Percentiles rank a stretch among this genome's conserved stretches.
phyloP scores from a whole-genome alignment of 1,140 invertebrate genomes.

The Diprion similis region DNA sequence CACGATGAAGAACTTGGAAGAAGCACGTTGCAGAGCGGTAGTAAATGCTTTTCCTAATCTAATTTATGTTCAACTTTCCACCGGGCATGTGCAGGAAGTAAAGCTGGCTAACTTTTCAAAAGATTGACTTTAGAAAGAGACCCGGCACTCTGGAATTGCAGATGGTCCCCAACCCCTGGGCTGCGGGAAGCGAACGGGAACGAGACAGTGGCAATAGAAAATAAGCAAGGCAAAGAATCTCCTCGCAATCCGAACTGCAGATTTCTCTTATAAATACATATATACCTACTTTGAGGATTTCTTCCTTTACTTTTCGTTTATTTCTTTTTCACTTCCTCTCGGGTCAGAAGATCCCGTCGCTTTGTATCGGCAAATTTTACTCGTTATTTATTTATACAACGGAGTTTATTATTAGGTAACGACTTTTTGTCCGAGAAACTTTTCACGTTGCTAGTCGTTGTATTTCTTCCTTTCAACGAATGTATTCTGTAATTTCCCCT shows the following conservation, averaged over 20 bases:
- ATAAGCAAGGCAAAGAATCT: not conserved
- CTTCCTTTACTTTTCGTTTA: not conserved
- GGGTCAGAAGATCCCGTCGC: no score
- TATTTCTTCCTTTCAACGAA: no score
- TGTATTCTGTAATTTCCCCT: no score
- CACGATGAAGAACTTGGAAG: no score
- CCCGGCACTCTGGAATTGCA: no score
- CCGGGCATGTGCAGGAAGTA: conserved; percentile 24
- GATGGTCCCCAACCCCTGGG: not conserved
- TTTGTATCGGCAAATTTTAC: no score
- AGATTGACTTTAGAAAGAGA: conserved; percentile 48
- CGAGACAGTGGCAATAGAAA: not conserved
- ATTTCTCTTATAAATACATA: not conserved
- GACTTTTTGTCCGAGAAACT: not conserved
- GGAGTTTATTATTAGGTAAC: not conserved
- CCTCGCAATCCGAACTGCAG: not conserved
- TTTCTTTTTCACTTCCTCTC: not conserved
- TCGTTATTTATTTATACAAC: not conserved
- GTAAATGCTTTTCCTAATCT: conserved; percentile 42
- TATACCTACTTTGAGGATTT: not conserved
- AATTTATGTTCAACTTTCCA: conserved; percentile 54
- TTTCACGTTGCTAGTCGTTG: not conserved
- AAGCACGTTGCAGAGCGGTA: no score
- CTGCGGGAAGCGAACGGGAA: not conserved
- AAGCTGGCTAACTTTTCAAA: conserved; percentile 49